Base-by-base conservation (phyloP, 1,140 invertebrate genomes). In the Pomacea maculata region DNA sequence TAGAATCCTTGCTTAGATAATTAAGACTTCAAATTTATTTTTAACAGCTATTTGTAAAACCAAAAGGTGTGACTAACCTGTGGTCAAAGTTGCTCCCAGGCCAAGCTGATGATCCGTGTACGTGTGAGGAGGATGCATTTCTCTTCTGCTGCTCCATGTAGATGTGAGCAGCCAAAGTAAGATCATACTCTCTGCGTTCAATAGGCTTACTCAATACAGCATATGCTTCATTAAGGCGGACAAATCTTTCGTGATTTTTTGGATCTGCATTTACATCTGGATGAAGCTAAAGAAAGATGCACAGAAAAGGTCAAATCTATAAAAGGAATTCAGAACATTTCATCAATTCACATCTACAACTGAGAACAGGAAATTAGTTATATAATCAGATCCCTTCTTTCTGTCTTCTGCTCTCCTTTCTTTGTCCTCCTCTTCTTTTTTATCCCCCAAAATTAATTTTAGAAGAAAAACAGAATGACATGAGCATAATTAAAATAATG, bases 191-290 rank as follows among this genome's bases (percentile, higher is more conserved):
- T 5, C 90, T 89, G 64, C 94, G 90, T n/a, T 87, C 90, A 11
- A 91, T 85, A 0, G 93, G 90, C 83, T 94, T 94, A 15, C 93
- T 92, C 14, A 95, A 88, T 0, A 93, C 91, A 80, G 91, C 92
- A 84, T 95, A 95, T 4, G 94, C 94, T 88, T 95, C 94, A 52
- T 93, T 93, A 68, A 95, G 92, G 74, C 90, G 90, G 0, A 94
- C 92, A 92, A 95, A 95, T 79, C 91, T 91, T 29, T 93, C 91
- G 79, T 93, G 92, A 72, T 74, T 87, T 64, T 84, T 83, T 12
- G 88, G 88, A 88, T 93, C 92, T 85, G 92, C 88, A 78, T 93
- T 93, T 65, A 92, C 92, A 87, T 95, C 94, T 70, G 94, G 94
- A 88, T 95, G 94, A 80, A 92, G 92, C 93, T 93, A 45, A 45